phyloP scores from a whole-genome alignment of 30 jellyfish, hydroid and myxozoan genomes.

The Aurelia sp. region DNA sequence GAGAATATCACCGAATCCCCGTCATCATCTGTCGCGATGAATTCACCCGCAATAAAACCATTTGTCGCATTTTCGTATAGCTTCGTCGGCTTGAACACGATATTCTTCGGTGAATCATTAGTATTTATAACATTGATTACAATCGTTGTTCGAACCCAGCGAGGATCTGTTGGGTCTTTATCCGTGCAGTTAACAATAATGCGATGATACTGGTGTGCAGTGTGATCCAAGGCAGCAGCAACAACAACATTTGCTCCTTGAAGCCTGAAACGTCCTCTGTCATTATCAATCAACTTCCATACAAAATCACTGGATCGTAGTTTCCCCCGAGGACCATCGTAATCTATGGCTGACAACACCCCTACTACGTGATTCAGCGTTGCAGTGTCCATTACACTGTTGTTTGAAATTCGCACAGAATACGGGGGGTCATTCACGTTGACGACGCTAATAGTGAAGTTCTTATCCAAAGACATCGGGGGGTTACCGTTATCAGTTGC shows the following conservation, averaged over 20 bases:
- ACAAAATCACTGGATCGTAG: conserved; percentile 68
- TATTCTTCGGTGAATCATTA: conserved; percentile 71
- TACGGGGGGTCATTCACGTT: conserved; percentile 93
- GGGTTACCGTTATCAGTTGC: conserved; percentile 89
- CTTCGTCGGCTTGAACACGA: conserved; percentile 18
- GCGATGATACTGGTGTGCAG: conserved; percentile 53
- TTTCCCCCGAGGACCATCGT: conserved; percentile 77
- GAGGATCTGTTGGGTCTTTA: conserved; percentile 66
- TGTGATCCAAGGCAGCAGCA: conserved; percentile 41
- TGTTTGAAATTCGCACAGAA: conserved; percentile 64
- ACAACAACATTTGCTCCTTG: conserved; percentile 70
- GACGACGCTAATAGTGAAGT: conserved; percentile 49
- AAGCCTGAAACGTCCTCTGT: conserved; percentile 55
- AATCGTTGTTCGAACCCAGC: conserved; percentile 31
- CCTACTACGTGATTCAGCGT: conserved; percentile 74
- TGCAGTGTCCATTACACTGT: conserved; percentile 69
- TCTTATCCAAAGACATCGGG: conserved; percentile 70
- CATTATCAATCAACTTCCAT: conserved; percentile 75
- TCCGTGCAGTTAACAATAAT: conserved; percentile 81
- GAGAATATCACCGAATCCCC: conserved; percentile 62
- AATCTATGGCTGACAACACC: conserved; percentile 80
- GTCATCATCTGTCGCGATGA: conserved; percentile 79
- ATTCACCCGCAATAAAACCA: conserved; percentile 65
- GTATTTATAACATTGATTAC: conserved; percentile 44
- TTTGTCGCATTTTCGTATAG: conserved; percentile 71